A percentile compares a stretch with the other conserved stretches of the same genome.
phyloP scores from a whole-genome alignment of 2,113 vertebrate genomes.

The Australoheros scitulus region DNA sequence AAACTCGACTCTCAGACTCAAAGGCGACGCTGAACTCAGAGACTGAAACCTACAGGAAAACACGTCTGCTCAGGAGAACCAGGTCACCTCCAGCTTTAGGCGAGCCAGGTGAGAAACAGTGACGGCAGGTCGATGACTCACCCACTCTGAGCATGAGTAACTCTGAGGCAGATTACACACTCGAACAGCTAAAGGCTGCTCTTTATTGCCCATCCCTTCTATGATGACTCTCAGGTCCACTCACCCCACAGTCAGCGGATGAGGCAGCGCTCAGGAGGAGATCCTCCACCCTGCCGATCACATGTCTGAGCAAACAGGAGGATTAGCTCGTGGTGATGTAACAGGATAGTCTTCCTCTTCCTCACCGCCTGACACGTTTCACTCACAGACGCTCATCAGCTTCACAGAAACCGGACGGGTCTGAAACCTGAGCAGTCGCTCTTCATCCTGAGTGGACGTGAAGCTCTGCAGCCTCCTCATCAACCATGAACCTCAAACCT shows the following conservation, averaged over 20 bases:
- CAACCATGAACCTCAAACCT: neutral
- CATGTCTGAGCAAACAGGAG: conserved; percentile 48
- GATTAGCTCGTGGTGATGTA: conserved; percentile 61
- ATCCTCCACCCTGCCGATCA: conserved; percentile 28
- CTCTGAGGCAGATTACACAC: neutral
- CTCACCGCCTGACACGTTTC: neutral
- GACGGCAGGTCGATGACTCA: neutral
- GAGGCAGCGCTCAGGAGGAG: neutral
- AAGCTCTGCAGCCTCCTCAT: no score
- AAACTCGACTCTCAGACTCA: neutral
- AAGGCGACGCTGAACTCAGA: neutral
- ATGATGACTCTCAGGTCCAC: neutral
- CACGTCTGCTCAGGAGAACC: no score
- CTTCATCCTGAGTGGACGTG: neutral
- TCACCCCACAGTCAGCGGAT: neutral
- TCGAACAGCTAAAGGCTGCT: neutral
- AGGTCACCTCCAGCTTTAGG: no score
- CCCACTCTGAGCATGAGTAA: neutral
- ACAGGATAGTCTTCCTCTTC: conserved; percentile 55
- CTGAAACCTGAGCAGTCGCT: no score
- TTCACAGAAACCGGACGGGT: no score
- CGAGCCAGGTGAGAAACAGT: no score
- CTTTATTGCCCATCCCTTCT: neutral
- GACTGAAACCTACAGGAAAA: neutral
- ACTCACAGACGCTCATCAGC: no score